Conservation (phyloP, 1,140 invertebrate species). For the Drosophila eugracilis region DNA sequence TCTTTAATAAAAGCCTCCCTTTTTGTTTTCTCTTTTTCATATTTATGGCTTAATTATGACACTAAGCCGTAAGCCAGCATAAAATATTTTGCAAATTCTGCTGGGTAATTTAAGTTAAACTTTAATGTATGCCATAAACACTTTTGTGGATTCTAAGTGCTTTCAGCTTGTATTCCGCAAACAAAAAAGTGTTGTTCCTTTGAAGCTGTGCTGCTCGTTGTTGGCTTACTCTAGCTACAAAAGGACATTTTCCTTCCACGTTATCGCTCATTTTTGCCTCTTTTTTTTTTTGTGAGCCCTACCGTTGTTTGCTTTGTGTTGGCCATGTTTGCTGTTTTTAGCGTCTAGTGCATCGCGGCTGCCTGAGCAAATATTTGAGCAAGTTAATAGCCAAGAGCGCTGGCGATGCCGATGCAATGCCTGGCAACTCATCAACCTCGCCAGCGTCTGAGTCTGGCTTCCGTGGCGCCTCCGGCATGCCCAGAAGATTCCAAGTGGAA, state of each 20-base stretch:
- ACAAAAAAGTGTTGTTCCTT: conserved; percentile 23
- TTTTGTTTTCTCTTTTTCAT: too few species aligned
- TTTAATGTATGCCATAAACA: neutral
- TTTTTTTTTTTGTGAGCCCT: conserved; percentile 27
- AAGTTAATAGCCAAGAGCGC: conserved; percentile 77
- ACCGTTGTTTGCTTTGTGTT: conserved; percentile 54
- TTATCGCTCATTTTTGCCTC: conserved; percentile 36
- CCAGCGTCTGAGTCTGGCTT: conserved; percentile 44
- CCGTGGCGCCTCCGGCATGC: conserved; percentile 38
- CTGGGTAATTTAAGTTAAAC: conserved; percentile 1
- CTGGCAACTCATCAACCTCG: conserved; percentile 57
- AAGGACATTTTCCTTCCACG: conserved; percentile 38
- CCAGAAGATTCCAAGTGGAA: conserved; percentile 2
- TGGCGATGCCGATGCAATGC: conserved; percentile 41
- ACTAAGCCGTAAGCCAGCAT: neutral
- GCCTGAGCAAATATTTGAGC: conserved; percentile 74
- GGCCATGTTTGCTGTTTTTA: conserved; percentile 62
- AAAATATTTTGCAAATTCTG: neutral
- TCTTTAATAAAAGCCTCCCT: too few species aligned
- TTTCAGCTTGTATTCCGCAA: conserved; percentile 6
- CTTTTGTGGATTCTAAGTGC: neutral
- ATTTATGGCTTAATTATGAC: neutral
- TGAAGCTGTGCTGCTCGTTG: conserved; percentile 25
- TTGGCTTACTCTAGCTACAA: conserved; percentile 17
- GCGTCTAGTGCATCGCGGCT: conserved; percentile 66